Evolutionary conservation across 2,113 vertebrate genomes (phyloP), one percentile per base, ranked within the genome.

Genomic region (Haplochromis vanheusdeni): DNA sequence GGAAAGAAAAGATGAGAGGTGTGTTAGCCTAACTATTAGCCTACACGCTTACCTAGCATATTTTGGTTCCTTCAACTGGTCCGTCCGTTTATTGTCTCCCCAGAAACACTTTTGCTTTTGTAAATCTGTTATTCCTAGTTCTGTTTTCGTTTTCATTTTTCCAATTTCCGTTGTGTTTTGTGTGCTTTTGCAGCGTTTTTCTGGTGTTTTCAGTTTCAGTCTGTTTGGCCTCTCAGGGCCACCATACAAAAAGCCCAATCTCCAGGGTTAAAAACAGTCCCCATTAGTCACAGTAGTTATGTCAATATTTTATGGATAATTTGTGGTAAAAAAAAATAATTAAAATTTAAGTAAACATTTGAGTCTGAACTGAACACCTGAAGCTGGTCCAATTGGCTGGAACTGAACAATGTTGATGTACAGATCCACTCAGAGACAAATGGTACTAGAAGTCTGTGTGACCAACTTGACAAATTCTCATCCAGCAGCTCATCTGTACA

Each of bases 241-340:
- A 17, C 56, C 14, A 10, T 60, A 60, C 37, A 9, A 68, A 1
- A 37, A 70, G 1, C 0, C 2, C 3, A 23, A 42, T n/a, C n/a
- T 68, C 19, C 56, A 58, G 26, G 23, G 23, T 28, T 28, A 7
- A 56, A 56, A 12, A 16, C 13, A 58, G 23, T 8, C 5, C 35
- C 7, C 33, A 68, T 21, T 68, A 14, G 62, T 40, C 35, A 40
- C 1, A 2, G 33, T 21, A 3, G 19, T 68, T 68, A 68, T 21
- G n/a, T 68, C 33, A 40, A 23, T 58, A 28, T 40, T 70, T 68
- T 40, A 68, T 68, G 62, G 12, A 23, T 37, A 9, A 8, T 21
- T 5, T 68, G 0, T 68, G 33, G 19, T 13, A 37, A 68, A 68
- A 21, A 60, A 6, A n/a, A n/a, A n/a, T n/a, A n/a, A n/a, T n/a